Base-by-base conservation (phyloP, 37 sponge, comb jelly and placozoan genomes). In the Hormiphora californensis region DNA sequence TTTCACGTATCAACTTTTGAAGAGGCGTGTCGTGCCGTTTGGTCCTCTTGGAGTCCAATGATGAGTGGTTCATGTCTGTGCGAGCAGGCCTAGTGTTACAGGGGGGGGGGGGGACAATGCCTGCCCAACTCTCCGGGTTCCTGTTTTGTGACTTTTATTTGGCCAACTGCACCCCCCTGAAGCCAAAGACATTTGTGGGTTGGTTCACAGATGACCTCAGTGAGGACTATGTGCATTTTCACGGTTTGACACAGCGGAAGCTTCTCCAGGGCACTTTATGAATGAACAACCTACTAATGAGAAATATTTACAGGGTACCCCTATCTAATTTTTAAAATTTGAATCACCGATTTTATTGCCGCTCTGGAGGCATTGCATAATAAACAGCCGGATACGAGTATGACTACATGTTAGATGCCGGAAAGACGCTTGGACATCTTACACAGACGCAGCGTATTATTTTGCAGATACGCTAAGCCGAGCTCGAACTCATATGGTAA, bases 111-210 rank as follows among this genome's bases (percentile, higher is more conserved):
- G n/a, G n/a, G n/a, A n/a, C 68, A 3, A 65, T 65, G 68, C 68
- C 68, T 23, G 32, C 38, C 34, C 38, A 65, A 65, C 38, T 65
- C 7, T 36, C n/a, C n/a, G n/a, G 68, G 19, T 36, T 36, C 36
- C 12, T 65, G 4, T n/a, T 65, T 65, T 34, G 68, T 65, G 3
- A 65, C 68, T 19, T 36, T 65, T n/a, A n/a, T 31, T 65, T 65
- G 38, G 68, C 27, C 35, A 65, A 65, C 35, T 65, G 35, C 36
- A 36, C 31, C 1, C 68, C 68, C 7, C 7, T 17, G 31, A 15
- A 65, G 17, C 68, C 68, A 5, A 59, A 9, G n/a, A 21, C 11
- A 59, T 21, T 59, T 23, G 11, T 21, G 62, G 25, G 35, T 65
- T 8, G 35, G 19, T 65, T 65, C 68, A 65, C 4, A 39, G 9